Evolutionary conservation across 2,113 vertebrate species (phyloP).

Genomic region (Brevimyrus niger): DNA sequence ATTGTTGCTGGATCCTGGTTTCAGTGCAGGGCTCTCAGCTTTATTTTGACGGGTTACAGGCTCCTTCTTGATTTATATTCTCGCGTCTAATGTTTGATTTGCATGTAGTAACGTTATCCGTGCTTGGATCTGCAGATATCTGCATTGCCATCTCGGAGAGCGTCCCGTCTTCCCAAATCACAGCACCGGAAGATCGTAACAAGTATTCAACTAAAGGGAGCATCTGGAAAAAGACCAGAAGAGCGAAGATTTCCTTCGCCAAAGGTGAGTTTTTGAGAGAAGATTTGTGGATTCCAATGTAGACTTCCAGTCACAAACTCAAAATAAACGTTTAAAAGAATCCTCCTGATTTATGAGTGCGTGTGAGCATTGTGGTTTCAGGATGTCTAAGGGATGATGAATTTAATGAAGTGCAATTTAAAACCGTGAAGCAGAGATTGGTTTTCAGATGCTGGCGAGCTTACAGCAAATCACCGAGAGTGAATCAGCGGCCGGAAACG

Average conservation of each 20-base stretch:
- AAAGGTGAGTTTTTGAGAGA: slow-evolving; percentile 53
- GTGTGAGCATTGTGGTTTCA: background rate
- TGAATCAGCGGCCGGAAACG: background rate
- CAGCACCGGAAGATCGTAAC: slow-evolving; percentile 57
- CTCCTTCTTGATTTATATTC: background rate
- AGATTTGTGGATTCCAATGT: background rate
- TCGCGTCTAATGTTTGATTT: background rate
- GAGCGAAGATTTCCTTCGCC: slow-evolving; percentile 62
- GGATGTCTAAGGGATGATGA: background rate
- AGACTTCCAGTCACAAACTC: background rate
- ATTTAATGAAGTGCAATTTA: background rate
- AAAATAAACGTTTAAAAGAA: background rate
- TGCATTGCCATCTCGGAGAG: slow-evolving; percentile 67
- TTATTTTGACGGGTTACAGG: background rate
- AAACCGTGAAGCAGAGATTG: background rate
- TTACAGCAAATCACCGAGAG: background rate
- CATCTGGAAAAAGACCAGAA: slow-evolving; percentile 33
- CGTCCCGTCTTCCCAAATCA: slow-evolving; percentile 65
- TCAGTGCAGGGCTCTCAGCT: background rate
- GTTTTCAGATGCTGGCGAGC: background rate
- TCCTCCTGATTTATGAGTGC: background rate
- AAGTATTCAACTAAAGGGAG: slow-evolving; percentile 27
- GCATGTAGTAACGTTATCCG: background rate
- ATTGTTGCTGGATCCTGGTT: background rate
- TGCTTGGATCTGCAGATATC: slow-evolving; percentile 53